Conservation (phyloP, 2,888 invertebrate species). For the Catocala nupta region DNA sequence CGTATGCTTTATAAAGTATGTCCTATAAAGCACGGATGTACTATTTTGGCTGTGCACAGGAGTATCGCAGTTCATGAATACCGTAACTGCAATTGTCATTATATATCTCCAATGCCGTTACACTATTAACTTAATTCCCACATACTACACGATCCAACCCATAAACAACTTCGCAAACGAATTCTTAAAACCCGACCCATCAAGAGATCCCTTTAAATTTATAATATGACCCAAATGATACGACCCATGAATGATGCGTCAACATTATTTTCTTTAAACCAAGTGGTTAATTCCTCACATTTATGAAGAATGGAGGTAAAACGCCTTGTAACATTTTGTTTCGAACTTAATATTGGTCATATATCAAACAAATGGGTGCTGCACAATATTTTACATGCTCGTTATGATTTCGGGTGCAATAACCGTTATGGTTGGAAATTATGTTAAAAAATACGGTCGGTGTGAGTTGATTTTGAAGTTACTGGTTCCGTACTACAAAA, state of each 20-base stretch:
- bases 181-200: constrained; percentile 9
- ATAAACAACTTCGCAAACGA: not conserved
- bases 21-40: no score
- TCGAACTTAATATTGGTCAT: constrained; percentile 56
- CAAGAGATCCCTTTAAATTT: constrained; percentile 9
- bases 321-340: constrained; percentile 38
- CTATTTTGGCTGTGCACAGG: no score
- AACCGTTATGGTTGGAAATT: constrained; percentile 60
- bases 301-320: constrained; percentile 27
- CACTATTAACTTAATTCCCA: not conserved
- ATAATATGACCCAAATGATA: constrained; percentile 23
- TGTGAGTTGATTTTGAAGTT: not conserved
- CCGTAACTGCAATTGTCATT: no score
- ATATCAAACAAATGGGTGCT: constrained; percentile 55
- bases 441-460: constrained; percentile 38
- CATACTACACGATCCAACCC: not conserved
- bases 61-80: no score
- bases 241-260: constrained; percentile 31
- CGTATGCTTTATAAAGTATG: no score
- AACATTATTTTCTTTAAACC: constrained; percentile 37
- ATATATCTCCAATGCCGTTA: no score
- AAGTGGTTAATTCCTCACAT: constrained; percentile 41
- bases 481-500: constrained; percentile 35
- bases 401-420: constrained; percentile 63
- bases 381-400: constrained; percentile 65